A percentile compares a stretch with the other conserved stretches of the same genome.
Conservation (phyloP, 2,888 invertebrate genomes). For the Agrochola circellaris region DNA sequence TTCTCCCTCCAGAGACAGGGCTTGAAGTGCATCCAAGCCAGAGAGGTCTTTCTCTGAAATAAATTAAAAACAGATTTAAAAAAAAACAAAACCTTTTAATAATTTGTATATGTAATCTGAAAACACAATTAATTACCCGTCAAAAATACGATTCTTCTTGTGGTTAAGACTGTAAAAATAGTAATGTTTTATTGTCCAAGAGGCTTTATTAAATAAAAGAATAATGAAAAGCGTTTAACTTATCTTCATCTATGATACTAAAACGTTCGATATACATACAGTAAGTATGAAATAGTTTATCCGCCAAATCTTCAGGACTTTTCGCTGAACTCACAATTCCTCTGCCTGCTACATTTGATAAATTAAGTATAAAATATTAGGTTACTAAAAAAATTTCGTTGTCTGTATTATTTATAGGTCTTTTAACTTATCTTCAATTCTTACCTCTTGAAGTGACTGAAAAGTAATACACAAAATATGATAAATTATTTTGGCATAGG, state of each 20-base stretch:
- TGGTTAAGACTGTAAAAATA: conserved; percentile 72
- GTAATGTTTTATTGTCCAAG: no score
- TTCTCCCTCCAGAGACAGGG: conserved; percentile 79
- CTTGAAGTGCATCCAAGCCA: conserved; percentile 82
- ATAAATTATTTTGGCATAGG: not conserved
- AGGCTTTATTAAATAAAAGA: not conserved
- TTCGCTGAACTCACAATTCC: conserved; percentile 79
- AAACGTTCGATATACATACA: conserved; percentile 74
- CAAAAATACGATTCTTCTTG: conserved; percentile 72
- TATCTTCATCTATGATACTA: not conserved
- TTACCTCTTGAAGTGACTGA: conserved; percentile 74
- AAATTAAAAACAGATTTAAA: conserved; percentile 15
- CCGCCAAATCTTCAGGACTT: conserved; percentile 76
- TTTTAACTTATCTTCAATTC: conserved; percentile 33
- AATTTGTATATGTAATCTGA: not conserved
- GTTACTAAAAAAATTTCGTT: not conserved
- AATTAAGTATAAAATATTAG: not conserved
- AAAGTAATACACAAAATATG: conserved; percentile 42
- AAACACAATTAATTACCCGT: conserved; percentile 64
- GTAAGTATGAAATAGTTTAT: conserved; percentile 77
- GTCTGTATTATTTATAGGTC: not conserved
- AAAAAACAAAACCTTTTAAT: not conserved
- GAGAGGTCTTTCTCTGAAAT: conserved; percentile 77
- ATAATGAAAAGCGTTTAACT: not conserved
- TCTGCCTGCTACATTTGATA: conserved; percentile 73